Evolutionary conservation across 2,797 vertebrate genomes (phyloP), one percentile per base, ranked within the genome.

Genomic region (Pempheris klunzingeri): DNA sequence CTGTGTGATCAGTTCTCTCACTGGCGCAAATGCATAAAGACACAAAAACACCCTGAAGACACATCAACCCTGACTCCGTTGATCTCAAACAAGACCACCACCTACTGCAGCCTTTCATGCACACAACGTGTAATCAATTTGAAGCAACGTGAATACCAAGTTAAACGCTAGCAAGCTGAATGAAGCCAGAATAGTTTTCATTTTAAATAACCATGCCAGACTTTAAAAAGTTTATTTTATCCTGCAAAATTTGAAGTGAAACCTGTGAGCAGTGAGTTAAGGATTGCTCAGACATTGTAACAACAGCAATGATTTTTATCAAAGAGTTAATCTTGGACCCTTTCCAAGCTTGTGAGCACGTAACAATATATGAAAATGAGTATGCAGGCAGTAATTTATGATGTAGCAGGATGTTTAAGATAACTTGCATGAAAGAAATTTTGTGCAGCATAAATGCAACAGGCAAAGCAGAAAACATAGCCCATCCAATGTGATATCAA

Each of bases 81-180:
- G 87, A 87, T 85, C 76, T 34, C 46, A 71, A 58, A 49, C 10
- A 22, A 83, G 74, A 77, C 26, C 50, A n/a, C 24, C 15, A 1
- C 77, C 71, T 1, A 20, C 64, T 15, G 30, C 64, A 59, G 32
- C 69, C 66, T 78, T 75, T 71, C 62, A 68, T 22, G 44, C 18
- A 55, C 61, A 39, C 59, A 39, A 60, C 74, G 50, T 49, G 41
- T 59, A 43, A 80, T 89, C 86, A 71, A 86, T 85, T 59, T 0
- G 24, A 60, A 63, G 63, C 47, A 53, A 43, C 49, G 46, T 28
- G 32, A 36, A 65, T 58, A 49, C 32, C 18, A 4, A 71, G 59
- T 30, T 53, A 50, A 78, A 70, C 38, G 38, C 26, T 61, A 67
- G 69, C 39, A 24, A 54, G 28, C 11, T 32, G 9, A 49, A 69